Percentiles rank a stretch among this genome's conserved stretches.
Evolutionary conservation across 23 tunicate species (phyloP).

Genomic region (Ciona savignyi): DNA sequence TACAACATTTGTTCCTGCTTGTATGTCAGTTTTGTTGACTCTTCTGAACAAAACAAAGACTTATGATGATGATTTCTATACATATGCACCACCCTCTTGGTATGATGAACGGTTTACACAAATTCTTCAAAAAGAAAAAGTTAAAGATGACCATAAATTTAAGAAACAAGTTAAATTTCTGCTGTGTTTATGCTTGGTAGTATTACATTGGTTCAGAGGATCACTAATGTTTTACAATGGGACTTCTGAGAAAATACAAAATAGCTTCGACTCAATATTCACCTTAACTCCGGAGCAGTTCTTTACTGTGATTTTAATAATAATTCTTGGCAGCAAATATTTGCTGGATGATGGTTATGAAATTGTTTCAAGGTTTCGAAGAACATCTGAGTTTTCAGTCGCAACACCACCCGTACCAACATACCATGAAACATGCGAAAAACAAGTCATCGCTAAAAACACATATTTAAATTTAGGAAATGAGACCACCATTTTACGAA

Average conservation of each 20-base stretch:
- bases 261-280: constrained; percentile 53
- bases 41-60: constrained; percentile 24
- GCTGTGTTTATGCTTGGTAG: constrained; percentile 17
- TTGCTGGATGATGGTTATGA: constrained; percentile 51
- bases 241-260: constrained; percentile 32
- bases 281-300: constrained; percentile 69
- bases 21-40: constrained; percentile 43
- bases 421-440: not conserved
- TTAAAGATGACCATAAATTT: constrained; percentile 4
- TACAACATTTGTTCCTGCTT: constrained; percentile 80
- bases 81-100: constrained; percentile 47
- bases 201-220: constrained; percentile 16
- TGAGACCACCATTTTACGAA: constrained; percentile 6
- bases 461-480: not conserved
- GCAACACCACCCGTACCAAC: not conserved
- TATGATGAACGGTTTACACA: constrained; percentile 42
- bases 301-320: constrained; percentile 51
- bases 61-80: not conserved
- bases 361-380: constrained; percentile 22
- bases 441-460: not conserved
- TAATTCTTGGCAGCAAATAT: constrained; percentile 51
- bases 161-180: constrained; percentile 30
- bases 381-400: constrained; percentile 1
- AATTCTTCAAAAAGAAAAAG: constrained; percentile 34
- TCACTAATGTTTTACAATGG: not conserved